Evolutionary conservation across 2,113 vertebrate species (phyloP), one percentile per base, ranked within the genome.

Genomic region (Hippocampus guttulatus): DNA sequence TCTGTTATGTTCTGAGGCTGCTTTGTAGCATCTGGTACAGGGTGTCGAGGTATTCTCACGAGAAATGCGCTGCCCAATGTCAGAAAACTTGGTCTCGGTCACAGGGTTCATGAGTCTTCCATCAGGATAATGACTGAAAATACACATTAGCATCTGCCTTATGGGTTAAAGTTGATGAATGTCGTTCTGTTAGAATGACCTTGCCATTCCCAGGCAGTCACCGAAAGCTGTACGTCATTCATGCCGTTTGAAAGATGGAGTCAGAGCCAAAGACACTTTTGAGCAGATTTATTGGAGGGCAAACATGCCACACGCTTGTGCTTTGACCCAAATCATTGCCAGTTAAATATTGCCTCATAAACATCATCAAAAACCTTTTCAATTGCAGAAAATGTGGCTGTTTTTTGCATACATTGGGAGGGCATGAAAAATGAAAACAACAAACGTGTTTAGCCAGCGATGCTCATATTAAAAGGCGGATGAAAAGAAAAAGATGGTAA

Each of bases 351-450:
- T 21, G 27, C 14, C 58, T 33, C 15, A 16, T 33, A 61, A 61
- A 67, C 43, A 25, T 15, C 58, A 60, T 63, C 70, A 71, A 73
- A 38, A 70, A 7, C 10, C 45, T 23, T 52, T 52, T 21, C 30
- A 10, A 38, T 38, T 23, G 57, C 16, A 43, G 21, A 60, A 60
- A 43, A 55, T 68, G 52, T 73, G 60, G 14, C 8, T 27, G n/a
- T 23, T 47, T 55, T 33, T 7, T 77, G 47, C 74, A 75, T 72
- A 67, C 25, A 61, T 54, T 69, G 47, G 12, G 30, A 27, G 18
- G 23, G 58, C 8, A 80, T 72, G 69, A 54, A 58, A 76, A 58
- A 69, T 74, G 60, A 41, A 69, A 74, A 76, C 69, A n/a, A 40
- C 1, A 4, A 0, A 47, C 49, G 57, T 18, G 38, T 73, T 80